Evolutionary conservation across 2,888 invertebrate genomes (phyloP), one percentile per base, ranked within the genome.

Genomic region (Conus canariensis): DNA sequence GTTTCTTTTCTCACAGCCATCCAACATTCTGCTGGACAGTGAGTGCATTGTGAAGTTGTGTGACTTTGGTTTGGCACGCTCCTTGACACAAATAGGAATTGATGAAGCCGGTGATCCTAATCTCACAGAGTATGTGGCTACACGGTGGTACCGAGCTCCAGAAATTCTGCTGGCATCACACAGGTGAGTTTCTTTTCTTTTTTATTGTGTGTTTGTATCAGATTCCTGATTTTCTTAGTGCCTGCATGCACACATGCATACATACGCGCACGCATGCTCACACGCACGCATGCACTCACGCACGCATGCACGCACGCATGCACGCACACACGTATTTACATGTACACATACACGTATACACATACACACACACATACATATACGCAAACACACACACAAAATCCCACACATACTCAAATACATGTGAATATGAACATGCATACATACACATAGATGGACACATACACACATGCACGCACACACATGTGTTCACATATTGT

Each of bases 111-210:
- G 97, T 0, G 98, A 98, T 95, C 96, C 96, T n/a, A 96, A 96
- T 91, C 97, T 99, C 92, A 99, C 99, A 0, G 99, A 99, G 96
- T 99, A 99, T 96, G 99, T 99, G 22, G 99, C 99, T 0, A 99
- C 99, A 0, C 97, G 99, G 92, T 99, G 99, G 99, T 99, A 99
- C 96, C 97, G 99, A 77, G 99, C 99, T 6, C 99, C 99, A 0
- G 99, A 99, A 97, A 99, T 99, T 96, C 97, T 99, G 91, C 98
- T 99, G 89, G 99, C 99, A 56, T 99, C 99, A 95, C 98, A 98
- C 96, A 98, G 97, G 98, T 98, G 95, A 95, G 94, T 8, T 25
- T 83, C 22, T 10, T 30, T 30, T 7, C 10, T 10, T 77, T 77
- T 77, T 25, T 30, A 19, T 77, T 10, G 25, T 30, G 45, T 77